Evolutionary conservation across 2,113 vertebrate genomes (phyloP).

Genomic region (Halichoerus grypus): DNA sequence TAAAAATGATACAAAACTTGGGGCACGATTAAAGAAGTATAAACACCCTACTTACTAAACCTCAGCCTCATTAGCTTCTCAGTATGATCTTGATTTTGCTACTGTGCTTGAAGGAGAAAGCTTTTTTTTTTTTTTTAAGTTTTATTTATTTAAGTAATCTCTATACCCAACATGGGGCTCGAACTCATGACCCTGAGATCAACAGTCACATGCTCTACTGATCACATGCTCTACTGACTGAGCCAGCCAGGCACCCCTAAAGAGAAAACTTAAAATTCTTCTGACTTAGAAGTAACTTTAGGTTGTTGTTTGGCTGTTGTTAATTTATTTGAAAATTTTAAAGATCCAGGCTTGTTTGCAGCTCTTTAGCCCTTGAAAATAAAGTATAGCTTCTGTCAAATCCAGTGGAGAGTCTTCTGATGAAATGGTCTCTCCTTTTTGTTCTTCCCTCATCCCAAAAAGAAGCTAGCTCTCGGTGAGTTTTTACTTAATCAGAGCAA

Average conservation of each 20-base stretch:
- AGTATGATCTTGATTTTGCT: neutral
- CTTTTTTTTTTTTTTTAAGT: neutral
- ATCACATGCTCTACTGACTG: neutral
- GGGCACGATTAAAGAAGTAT: neutral
- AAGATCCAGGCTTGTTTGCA: neutral
- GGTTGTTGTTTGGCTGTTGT: neutral
- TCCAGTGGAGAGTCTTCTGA: neutral
- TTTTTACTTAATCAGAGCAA: conserved; percentile 27
- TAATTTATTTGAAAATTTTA: neutral
- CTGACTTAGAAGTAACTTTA: neutral
- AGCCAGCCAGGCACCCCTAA: neutral
- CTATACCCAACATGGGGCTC: neutral
- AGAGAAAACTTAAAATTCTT: conserved; percentile 26
- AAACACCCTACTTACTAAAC: neutral
- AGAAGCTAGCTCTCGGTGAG: neutral
- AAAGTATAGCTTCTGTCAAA: neutral
- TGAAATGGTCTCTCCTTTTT: neutral
- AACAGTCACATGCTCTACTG: neutral
- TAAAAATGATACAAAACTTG: conserved; percentile 26
- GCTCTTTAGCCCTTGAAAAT: neutral
- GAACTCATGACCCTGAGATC: neutral
- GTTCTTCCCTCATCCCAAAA: neutral
- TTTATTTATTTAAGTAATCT: neutral
- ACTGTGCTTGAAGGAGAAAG: neutral
- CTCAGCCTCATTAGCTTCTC: conserved; percentile 13